phyloP scores from a whole-genome alignment of 1,140 invertebrate genomes.

The Microplitis demolitor region DNA sequence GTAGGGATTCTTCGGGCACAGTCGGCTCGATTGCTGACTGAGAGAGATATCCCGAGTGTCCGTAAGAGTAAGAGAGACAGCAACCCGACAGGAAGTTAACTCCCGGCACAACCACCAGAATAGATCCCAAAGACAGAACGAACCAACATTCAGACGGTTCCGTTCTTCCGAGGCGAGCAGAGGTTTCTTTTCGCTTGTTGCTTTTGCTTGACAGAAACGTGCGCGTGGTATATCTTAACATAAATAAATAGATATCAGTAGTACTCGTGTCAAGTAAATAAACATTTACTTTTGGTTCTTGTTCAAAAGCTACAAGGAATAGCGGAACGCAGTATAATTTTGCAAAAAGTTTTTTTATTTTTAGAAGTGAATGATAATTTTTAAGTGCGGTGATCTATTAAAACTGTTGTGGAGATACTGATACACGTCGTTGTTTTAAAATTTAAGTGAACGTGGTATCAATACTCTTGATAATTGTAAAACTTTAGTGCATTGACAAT shows the following conservation, averaged over 20 bases:
- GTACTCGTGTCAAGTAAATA: background rate
- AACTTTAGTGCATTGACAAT: no score
- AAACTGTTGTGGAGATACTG: background rate
- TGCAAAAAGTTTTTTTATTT: no score
- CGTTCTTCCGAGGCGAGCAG: constrained; percentile 47
- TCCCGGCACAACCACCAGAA: constrained; percentile 27
- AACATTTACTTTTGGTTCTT: no score
- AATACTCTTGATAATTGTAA: no score
- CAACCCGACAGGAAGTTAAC: constrained; percentile 47
- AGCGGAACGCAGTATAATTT: no score
- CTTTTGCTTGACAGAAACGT: constrained; percentile 19
- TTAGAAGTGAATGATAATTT: no score
- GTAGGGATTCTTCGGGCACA: background rate
- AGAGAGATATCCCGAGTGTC: background rate
- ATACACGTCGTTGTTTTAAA: constrained; percentile 5
- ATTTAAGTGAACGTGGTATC: no score
- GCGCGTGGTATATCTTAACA: constrained; percentile 20
- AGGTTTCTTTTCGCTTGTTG: constrained; percentile 30
- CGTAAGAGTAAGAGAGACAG: constrained; percentile 10
- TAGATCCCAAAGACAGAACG: constrained; percentile 33
- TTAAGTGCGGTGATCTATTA: background rate
- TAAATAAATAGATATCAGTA: constrained; percentile 1
- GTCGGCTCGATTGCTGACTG: background rate
- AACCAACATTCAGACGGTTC: constrained; percentile 47
- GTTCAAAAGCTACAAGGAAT: no score